Conservation (phyloP, 2,888 invertebrate species). For the Hypomecis punctinalis region DNA sequence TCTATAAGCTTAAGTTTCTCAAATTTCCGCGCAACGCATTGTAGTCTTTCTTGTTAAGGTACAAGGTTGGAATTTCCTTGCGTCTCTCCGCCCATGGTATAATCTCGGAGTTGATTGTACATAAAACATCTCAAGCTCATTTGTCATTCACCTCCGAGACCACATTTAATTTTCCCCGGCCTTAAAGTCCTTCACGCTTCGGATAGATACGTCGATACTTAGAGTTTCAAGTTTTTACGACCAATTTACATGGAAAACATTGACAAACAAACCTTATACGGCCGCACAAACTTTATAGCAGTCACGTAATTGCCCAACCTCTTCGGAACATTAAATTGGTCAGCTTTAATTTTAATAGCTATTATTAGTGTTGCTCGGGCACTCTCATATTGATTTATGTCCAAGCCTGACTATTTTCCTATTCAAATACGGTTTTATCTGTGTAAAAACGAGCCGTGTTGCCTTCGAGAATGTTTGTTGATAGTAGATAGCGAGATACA, state of each 20-base stretch:
- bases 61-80: conserved; percentile 31
- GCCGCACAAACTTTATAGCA: conserved; percentile 41
- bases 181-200: conserved; percentile 47
- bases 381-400: conserved; percentile 25
- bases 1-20: conserved; percentile 42
- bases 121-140: conserved; percentile 54
- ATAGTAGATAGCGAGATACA: conserved; percentile 32
- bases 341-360: conserved; percentile 26
- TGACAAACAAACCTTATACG: conserved; percentile 28
- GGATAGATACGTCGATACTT: conserved; percentile 41
- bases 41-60: conserved; percentile 26
- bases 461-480: conserved; percentile 33
- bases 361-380: conserved; percentile 21
- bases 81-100: conserved; percentile 38
- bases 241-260: conserved; percentile 29
- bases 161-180: conserved; percentile 61
- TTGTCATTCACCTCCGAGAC: conserved; percentile 61
- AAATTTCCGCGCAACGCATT: conserved; percentile 25
- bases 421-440: conserved; percentile 12
- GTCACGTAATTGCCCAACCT: conserved; percentile 32
- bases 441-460: conserved; percentile 26
- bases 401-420: background rate
- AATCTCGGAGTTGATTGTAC: conserved; percentile 45
- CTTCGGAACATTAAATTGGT: conserved; percentile 21
- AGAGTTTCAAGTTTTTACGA: conserved; percentile 40